phyloP scores from a whole-genome alignment of 2,888 invertebrate genomes.

The Drosophila melanosoma region DNA sequence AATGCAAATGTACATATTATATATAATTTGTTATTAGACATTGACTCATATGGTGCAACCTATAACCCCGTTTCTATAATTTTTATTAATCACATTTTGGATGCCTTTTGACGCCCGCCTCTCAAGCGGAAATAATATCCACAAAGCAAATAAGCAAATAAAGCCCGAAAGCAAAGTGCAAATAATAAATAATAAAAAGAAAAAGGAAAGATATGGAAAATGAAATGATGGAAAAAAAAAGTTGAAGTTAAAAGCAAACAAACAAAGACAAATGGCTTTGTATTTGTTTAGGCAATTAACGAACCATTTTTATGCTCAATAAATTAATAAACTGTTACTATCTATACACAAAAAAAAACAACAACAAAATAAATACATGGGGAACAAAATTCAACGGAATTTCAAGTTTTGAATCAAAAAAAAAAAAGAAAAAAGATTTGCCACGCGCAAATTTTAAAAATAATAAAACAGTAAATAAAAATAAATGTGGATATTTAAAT shows the following conservation, averaged over 20 bases:
- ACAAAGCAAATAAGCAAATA: conserved; percentile 28
- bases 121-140: conserved; percentile 33
- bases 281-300: conserved; percentile 47
- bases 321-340: conserved; percentile 50
- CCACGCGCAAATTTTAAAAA: conserved; percentile 40
- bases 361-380: neutral
- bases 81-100: conserved; percentile 30
- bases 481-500: neutral
- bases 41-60: neutral
- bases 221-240: neutral
- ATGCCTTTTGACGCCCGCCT: conserved; percentile 41
- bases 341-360: neutral
- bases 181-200: conserved; percentile 5
- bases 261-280: conserved; percentile 28
- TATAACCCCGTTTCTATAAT: neutral
- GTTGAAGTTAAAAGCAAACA: conserved; percentile 7
- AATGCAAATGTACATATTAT: neutral
- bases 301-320: conserved; percentile 54
- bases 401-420: conserved; percentile 27
- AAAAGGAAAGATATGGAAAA: neutral
- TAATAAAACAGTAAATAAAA: neutral
- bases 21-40: neutral
- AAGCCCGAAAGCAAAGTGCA: conserved; percentile 4
- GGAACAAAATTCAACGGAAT: conserved; percentile 5
- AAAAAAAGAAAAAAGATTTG: conserved; percentile 15